Conservation (phyloP, 2,113 vertebrate genomes). For the Seriola dumerili region DNA sequence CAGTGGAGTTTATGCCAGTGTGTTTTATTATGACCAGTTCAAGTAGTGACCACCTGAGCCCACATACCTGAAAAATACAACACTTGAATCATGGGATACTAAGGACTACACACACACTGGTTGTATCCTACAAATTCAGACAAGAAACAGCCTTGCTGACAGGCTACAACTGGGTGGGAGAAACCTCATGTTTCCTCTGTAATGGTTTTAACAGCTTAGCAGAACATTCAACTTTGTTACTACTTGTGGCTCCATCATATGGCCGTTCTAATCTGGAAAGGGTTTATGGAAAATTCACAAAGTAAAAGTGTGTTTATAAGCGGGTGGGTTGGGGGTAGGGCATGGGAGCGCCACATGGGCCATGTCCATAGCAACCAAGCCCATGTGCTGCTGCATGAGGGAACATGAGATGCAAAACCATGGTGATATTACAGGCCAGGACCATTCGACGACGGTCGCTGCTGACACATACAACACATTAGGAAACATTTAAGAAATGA, state of each 20-base stretch:
- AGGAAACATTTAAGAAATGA: background rate
- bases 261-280: slow-evolving; percentile 57
- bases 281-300: slow-evolving; percentile 54
- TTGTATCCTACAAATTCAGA: background rate
- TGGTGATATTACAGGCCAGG: slow-evolving; percentile 3
- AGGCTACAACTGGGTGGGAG: background rate
- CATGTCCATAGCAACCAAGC: slow-evolving; percentile 55
- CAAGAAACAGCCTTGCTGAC: background rate
- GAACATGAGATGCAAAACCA: slow-evolving; percentile 25
- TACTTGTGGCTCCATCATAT: slow-evolving; percentile 48
- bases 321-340: slow-evolving; percentile 6
- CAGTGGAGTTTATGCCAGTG: background rate
- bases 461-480: slow-evolving; percentile 2
- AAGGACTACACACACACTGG: background rate
- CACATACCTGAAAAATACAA: background rate
- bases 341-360: slow-evolving; percentile 34
- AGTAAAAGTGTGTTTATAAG: slow-evolving; percentile 3
- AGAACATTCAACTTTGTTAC: slow-evolving; percentile 40
- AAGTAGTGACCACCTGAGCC: background rate
- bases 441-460: background rate
- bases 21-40: background rate
- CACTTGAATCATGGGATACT: slow-evolving; percentile 21
- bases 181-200: slow-evolving; percentile 33
- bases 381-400: slow-evolving; percentile 27
- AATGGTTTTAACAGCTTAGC: slow-evolving; percentile 59